Percentiles rank a stretch among this genome's conserved stretches.
These are phyloP conservation scores for Gonocerus acuteangulatus DNA, from an alignment of 2,888 invertebrate species.

Conservation along the genomic window DNA sequence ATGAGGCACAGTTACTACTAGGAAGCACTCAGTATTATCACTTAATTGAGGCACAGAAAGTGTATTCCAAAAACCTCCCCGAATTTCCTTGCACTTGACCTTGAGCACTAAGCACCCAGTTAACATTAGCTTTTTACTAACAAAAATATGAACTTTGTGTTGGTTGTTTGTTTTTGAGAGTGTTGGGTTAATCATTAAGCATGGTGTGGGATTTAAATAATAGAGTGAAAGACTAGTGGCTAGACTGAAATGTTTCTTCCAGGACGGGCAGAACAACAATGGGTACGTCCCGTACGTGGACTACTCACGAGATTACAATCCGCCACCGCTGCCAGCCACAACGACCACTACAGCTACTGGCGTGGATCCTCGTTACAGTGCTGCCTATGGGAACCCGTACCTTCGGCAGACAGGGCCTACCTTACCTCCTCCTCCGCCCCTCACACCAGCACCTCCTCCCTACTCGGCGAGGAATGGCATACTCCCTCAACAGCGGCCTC, in stretches of 20 bases:
- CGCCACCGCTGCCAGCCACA: conserved; percentile 48
- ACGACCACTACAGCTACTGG: conserved; percentile 40
- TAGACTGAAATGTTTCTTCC: conserved; percentile 34
- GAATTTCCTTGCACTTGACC: conserved; percentile 13
- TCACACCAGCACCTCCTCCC: conserved; percentile 41
- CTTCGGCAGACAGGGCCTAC: conserved; percentile 66
- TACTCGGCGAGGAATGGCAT: conserved; percentile 44
- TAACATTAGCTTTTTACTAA: conserved; percentile 25
- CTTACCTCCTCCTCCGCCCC: conserved; percentile 67
- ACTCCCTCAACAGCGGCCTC: conserved; percentile 42
- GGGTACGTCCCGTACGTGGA: conserved; percentile 84
- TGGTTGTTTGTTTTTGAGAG: neutral
- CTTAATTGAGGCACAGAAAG: too few species aligned
- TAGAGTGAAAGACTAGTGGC: conserved; percentile 13
- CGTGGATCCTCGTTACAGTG: conserved; percentile 73
- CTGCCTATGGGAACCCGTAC: conserved; percentile 84
- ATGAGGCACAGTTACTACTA: too few species aligned
- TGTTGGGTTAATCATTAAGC: conserved; percentile 16
- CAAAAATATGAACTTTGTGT: neutral
- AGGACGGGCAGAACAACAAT: conserved; percentile 76
- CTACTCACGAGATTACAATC: conserved; percentile 81
- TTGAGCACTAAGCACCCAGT: conserved; percentile 30
- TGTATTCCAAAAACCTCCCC: too few species aligned
- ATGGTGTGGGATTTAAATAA: conserved; percentile 16
- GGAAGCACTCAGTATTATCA: too few species aligned